Evolutionary conservation across 1,140 invertebrate genomes (phyloP), one percentile per base, ranked within the genome.

Genomic region (Tigriopus japonicus): DNA sequence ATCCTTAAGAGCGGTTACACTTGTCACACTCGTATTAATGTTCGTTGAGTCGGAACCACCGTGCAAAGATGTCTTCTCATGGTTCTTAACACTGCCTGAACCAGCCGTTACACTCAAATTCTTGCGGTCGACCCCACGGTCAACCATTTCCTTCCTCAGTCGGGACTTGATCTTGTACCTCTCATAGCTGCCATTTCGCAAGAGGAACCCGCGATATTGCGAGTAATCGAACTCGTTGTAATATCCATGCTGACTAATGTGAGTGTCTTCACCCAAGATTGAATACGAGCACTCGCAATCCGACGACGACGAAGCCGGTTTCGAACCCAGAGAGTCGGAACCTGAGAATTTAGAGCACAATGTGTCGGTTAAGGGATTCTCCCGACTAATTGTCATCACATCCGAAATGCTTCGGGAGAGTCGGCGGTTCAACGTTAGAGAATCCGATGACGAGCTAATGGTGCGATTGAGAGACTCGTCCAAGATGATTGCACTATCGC

Each of bases 401-500:
- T 54, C 52, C n/a, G 52, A 54, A n/a, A 54, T 28, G 21, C 17
- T 21, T 19, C 52, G 6, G 1, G 52, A 54, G 12, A 54, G 21
- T 5, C 52, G 52, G 21, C 35, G 21, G 52, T 21, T n/a, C n/a
- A 28, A 54, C 19, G 52, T 23, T 3, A 28, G 52, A n/a, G 52
- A 54, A 23, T 28, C 52, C 13, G 52, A 54, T 35, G 28, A 35
- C 28, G 28, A 35, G 28, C 28, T 35, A 9, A 35, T 35, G 28
- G 28, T 35, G 9, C 28, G 28, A 9, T 35, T 35, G 28, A 35
- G 28, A 28, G 52, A 54, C n/a, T 58, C 55, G 28, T 58, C 55
- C 28, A 58, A 24, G 17, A 58, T 58, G 55, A 58, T 58, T 28
- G 55, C 55, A 23, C 21, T 28, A n/a, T 58, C 55, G 41, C 41